phyloP scores from a whole-genome alignment of 2,888 invertebrate genomes.

The Rhyacophila evoluta region DNA sequence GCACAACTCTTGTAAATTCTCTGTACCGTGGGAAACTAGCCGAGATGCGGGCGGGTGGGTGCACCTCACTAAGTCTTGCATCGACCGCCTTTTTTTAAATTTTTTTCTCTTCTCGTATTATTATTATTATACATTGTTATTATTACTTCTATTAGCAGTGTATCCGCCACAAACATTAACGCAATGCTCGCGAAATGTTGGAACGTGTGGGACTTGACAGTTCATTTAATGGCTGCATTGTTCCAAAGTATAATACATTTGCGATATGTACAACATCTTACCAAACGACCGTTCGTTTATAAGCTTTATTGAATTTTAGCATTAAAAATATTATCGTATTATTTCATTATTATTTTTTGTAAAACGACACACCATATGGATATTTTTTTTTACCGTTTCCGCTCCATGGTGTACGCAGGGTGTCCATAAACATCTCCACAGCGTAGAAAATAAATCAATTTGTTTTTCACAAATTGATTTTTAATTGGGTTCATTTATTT shows the following conservation, averaged over 20 bases:
- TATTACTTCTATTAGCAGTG: slow-evolving; percentile 16
- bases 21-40: slow-evolving; percentile 41
- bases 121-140: slow-evolving; percentile 24
- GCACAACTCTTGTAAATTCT: slow-evolving; percentile 26
- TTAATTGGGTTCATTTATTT: too few species aligned
- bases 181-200: slow-evolving; percentile 33
- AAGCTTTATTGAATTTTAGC: background rate
- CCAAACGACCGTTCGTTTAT: background rate
- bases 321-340: too few species aligned
- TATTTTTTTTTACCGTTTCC: too few species aligned
- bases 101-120: slow-evolving; percentile 10
- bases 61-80: slow-evolving; percentile 16
- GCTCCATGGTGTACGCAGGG: too few species aligned
- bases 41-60: slow-evolving; percentile 31
- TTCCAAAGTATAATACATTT: background rate
- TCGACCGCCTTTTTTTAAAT: background rate
- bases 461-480: too few species aligned
- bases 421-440: too few species aligned
- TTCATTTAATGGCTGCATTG: slow-evolving; percentile 34
- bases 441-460: too few species aligned
- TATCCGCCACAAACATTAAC: slow-evolving; percentile 18
- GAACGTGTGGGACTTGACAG: slow-evolving; percentile 36
- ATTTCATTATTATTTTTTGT: too few species aligned
- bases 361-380: too few species aligned
- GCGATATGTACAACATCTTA: background rate